These are phyloP conservation scores for Sciurus vulgaris DNA, from an alignment of 2,797 vertebrate species.

Conservation along the genomic window DNA sequence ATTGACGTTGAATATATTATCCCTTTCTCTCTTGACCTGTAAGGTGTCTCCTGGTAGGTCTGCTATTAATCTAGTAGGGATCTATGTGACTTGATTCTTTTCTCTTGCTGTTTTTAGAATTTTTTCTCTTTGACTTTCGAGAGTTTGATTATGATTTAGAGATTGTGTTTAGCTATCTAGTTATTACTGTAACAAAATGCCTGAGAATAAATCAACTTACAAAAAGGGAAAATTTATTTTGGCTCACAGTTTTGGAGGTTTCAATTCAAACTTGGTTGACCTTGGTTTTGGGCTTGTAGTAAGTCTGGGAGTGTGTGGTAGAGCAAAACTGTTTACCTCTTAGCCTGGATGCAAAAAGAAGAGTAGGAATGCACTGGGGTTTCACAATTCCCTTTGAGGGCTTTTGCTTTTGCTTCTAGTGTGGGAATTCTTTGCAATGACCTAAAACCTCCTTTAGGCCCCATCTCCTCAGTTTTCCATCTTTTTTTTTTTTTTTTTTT, in stretches of 20 bases:
- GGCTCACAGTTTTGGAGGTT: not conserved
- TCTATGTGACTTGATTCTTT: not conserved
- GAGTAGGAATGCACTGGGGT: too few relatives aligned
- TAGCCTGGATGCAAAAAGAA: not conserved
- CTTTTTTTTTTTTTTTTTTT: too few relatives aligned
- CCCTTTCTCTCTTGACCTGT: not conserved
- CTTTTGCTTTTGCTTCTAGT: too few relatives aligned
- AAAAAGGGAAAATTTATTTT: not conserved
- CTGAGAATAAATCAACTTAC: not conserved
- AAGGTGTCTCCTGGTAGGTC: not conserved
- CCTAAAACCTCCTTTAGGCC: not conserved
- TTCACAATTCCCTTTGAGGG: not conserved
- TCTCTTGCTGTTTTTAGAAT: not conserved
- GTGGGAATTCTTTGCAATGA: not conserved
- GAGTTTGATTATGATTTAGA: not conserved
- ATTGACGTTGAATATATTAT: not conserved
- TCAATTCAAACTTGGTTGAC: not conserved
- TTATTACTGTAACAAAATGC: not conserved
- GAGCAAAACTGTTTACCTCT: not conserved
- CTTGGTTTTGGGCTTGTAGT: not conserved
- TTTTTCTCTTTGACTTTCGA: slow-evolving; percentile 14
- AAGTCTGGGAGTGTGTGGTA: not conserved
- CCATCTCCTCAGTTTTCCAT: too few relatives aligned
- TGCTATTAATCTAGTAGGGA: not conserved
- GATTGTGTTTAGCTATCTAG: not conserved